Evolutionary conservation across 2,888 invertebrate species (phyloP).

Genomic region (Scrobipalpa atriplicella): DNA sequence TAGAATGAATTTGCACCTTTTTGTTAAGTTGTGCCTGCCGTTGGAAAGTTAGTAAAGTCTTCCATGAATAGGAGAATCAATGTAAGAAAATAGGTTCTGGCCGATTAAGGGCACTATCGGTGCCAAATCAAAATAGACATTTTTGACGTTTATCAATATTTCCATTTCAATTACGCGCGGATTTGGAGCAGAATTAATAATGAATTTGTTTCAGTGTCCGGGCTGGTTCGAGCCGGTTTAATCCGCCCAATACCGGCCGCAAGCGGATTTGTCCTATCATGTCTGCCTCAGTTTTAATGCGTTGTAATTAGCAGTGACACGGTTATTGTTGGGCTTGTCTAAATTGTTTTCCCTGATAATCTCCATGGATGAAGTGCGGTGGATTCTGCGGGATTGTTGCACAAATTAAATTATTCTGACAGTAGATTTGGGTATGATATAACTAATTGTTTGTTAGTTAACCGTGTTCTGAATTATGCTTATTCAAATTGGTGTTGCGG

Average conservation of each 20-base stretch:
- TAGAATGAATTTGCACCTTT: too few relatives aligned
- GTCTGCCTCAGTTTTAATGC: conserved; percentile 42
- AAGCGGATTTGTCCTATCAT: conserved; percentile 53
- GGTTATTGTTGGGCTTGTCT: conserved; percentile 25
- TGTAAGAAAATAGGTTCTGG: not conserved
- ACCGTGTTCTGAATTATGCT: not conserved
- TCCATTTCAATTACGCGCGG: conserved; percentile 51
- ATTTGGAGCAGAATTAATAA: conserved; percentile 47
- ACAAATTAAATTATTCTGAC: conserved; percentile 5
- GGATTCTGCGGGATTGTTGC: not conserved
- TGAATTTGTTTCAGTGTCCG: conserved; percentile 45
- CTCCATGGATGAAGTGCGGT: conserved; percentile 16
- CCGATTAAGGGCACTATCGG: too few relatives aligned
- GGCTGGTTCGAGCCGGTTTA: conserved; percentile 45
- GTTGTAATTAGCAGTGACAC: conserved; percentile 37
- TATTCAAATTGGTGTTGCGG: conserved; percentile 10
- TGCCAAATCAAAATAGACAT: too few relatives aligned
- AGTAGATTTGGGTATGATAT: not conserved
- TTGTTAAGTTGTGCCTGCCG: too few relatives aligned
- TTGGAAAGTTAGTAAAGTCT: too few relatives aligned
- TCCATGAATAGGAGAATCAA: too few relatives aligned
- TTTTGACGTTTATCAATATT: conserved; percentile 44
- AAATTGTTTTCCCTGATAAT: conserved; percentile 23
- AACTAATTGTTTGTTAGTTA: conserved; percentile 12
- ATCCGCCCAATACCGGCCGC: conserved; percentile 45